phyloP scores from a whole-genome alignment of 2,113 vertebrate genomes.

The Dunckerocampus dactyliophorus region DNA sequence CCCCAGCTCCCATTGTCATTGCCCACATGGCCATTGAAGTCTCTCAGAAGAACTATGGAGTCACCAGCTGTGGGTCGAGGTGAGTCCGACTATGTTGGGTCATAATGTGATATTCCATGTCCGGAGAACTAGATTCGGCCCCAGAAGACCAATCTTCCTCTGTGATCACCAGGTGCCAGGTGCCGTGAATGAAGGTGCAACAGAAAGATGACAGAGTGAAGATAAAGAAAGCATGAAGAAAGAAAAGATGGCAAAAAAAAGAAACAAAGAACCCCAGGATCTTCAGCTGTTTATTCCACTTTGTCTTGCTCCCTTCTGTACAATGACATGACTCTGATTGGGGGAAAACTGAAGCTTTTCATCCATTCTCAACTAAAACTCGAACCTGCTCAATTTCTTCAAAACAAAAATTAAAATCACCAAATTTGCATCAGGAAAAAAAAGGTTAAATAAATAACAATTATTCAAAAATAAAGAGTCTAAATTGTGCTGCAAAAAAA shows the following conservation, averaged over 20 bases:
- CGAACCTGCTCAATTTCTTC: no score
- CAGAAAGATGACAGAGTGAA: neutral
- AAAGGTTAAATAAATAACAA: neutral
- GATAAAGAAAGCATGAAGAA: no score
- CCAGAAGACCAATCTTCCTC: no score
- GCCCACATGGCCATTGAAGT: no score
- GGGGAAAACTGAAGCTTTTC: neutral
- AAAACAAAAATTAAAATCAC: neutral
- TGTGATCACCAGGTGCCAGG: no score
- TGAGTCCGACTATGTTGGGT: no score
- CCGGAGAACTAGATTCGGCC: no score
- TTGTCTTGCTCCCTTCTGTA: neutral
- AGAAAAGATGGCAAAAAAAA: neutral
- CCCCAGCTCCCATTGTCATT: no score
- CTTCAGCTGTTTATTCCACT: neutral
- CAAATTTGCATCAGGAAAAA: neutral
- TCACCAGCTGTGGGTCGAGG: no score
- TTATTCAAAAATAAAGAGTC: neutral
- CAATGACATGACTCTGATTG: neutral
- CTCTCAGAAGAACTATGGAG: no score
- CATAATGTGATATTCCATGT: no score
- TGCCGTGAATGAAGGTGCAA: no score
- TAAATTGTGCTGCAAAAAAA: neutral
- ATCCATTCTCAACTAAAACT: neutral
- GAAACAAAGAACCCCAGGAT: neutral